Evolutionary conservation across 2,113 vertebrate species (phyloP).

Genomic region (Ceyx margarethae): DNA sequence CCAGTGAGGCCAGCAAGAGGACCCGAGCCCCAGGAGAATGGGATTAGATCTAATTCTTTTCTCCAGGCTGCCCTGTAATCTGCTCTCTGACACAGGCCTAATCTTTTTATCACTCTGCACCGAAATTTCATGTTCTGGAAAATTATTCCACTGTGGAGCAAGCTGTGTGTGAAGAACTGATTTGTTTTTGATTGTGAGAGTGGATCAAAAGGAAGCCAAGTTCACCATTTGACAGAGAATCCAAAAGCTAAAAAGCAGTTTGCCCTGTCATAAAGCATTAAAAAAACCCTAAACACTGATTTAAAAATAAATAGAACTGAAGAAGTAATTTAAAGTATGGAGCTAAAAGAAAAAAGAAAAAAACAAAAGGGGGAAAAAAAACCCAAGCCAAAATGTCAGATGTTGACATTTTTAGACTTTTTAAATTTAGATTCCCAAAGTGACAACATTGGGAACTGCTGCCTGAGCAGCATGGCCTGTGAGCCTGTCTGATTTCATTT

Average conservation of each 20-base stretch:
- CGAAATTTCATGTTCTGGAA: constrained; percentile 47
- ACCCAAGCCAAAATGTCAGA: not conserved
- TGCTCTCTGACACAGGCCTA: constrained; percentile 20
- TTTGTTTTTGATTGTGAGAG: not conserved
- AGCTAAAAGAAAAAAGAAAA: not conserved
- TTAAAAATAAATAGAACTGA: not conserved
- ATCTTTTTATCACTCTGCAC: constrained; percentile 33
- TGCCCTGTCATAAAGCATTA: not conserved
- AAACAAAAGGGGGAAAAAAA: no score
- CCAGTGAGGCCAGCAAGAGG: not conserved
- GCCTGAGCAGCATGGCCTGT: not conserved
- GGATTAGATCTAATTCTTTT: constrained; percentile 9
- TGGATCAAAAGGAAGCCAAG: constrained; percentile 13
- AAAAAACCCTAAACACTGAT: not conserved
- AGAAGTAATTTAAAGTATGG: not conserved
- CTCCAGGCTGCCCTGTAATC: constrained; percentile 5
- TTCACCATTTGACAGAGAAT: not conserved
- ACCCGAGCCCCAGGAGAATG: not conserved
- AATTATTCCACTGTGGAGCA: constrained; percentile 5
- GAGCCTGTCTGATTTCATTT: not conserved
- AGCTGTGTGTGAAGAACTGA: constrained; percentile 10
- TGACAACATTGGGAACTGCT: not conserved
- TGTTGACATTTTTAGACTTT: not conserved
- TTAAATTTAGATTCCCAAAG: not conserved
- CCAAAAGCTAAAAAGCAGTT: not conserved